Evolutionary conservation across 2,797 vertebrate species (phyloP), one percentile per base, ranked within the genome.

Genomic region (Pipistrellus kuhlii): DNA sequence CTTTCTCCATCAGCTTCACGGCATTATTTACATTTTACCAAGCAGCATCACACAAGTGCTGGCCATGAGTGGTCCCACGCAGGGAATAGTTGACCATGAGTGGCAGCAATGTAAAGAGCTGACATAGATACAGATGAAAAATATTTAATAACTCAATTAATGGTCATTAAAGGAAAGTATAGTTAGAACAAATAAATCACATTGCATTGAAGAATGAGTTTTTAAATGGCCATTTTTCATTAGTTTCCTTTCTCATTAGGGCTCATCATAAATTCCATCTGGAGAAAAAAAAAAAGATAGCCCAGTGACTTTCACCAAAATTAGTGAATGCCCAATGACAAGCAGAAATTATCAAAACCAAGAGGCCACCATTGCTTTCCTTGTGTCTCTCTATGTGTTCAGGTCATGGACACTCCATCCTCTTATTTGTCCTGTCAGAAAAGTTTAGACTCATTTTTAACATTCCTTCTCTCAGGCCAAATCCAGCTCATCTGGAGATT

Each of bases 131-230:
- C 10, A 88, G 27, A 77, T 81, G 27, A 69, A 83, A 96, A 84
- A 64, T 38, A 73, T 76, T 82, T 94, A 62, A 77, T 93, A 89
- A 89, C 72, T 81, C 86, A 84, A 83, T 85, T 88, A 95, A 91
- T 41, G 38, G 41, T 11, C 46, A 72, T 78, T 87, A 94, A 93
- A 91, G 20, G 32, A 77, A 84, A 91, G 55, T 55, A 41, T n/a
- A 3, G 8, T 10, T 73, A 81, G 81, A 93, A 90, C 38, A 94
- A 89, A 93, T 82, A 95, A 92, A 80, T 73, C 62, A 51, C 12
- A 91, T n/a, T 48, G 4, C 25, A 57, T 48, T 55, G 5, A 89
- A 81, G n/a, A 32, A 69, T 91, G 27, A 55, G 15, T 35, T 93
- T 90, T 93, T 80, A 91, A 88, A 77, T 20, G 46, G 21, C 20